Conservation (phyloP, 2,888 invertebrate genomes). For the Noctua pronuba region DNA sequence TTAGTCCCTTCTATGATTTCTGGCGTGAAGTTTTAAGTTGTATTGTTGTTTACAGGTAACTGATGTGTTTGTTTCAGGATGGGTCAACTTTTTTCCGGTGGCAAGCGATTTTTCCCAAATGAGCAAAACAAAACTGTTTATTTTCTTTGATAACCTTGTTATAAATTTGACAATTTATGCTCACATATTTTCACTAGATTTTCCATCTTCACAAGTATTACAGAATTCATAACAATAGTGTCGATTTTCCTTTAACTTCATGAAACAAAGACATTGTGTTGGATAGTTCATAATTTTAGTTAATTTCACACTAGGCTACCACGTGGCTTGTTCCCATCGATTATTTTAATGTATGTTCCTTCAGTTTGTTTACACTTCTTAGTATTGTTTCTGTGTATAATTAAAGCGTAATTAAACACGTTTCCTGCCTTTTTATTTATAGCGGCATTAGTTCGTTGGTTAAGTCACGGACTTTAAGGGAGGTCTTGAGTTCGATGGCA, state of each 20-base stretch:
- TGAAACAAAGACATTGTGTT: not conserved
- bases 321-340: conserved; percentile 61
- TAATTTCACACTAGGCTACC: conserved; percentile 55
- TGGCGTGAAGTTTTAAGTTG: not conserved
- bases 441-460: not conserved
- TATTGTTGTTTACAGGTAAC: not conserved
- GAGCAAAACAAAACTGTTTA: not conserved
- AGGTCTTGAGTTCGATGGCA: not conserved
- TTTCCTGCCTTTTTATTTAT: conserved; percentile 14
- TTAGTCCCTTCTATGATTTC: not conserved
- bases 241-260: conserved; percentile 6
- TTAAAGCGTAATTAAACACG: conserved; percentile 19
- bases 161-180: not conserved
- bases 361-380: conserved; percentile 34
- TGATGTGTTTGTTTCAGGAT: no score
- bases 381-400: conserved; percentile 30
- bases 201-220: not conserved
- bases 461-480: not conserved
- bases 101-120: not conserved
- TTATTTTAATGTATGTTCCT: conserved; percentile 45
- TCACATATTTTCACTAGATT: not conserved
- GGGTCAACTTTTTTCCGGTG: not conserved
- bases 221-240: not conserved
- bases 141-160: not conserved
- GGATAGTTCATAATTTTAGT: conserved; percentile 46